Evolutionary conservation across 2,113 vertebrate genomes (phyloP), one percentile per base, ranked within the genome.

Genomic region (Ia io): DNA sequence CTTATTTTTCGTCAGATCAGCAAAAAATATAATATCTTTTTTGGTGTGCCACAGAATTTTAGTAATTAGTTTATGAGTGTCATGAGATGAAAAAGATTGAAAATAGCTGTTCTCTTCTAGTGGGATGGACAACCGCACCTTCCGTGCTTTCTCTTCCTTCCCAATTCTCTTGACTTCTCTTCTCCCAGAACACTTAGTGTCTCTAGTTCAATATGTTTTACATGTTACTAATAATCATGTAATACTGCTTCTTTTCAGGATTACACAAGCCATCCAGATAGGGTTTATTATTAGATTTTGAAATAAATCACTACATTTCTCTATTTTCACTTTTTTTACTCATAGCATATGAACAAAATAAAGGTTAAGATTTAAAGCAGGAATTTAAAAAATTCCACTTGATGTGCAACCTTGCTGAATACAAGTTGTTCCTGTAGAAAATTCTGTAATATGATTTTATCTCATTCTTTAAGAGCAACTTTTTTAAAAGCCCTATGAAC

Each of bases 371-470:
- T 90, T 90, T 71, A 94, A 85, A 83, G 20, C 20, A 67, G 3
- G 0, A 7, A 67, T 82, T 85, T 92, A 28, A 56, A 82, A 95
- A 92, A 89, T 86, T 88, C 10, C 47, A 74, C 51, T 12, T 69
- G 22, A 83, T 77, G 65, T 28, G 13, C 9, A 84, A 94, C 1
- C 8, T 95, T 69, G 40, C 6, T 69, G 49, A 93, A 90, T 42
- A 73, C 8, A 91, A 88, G 11, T 28, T 83, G 14, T 87, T 42
- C 5, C 83, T n/a, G 14, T 30, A 88, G 37, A 86, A 96, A 93
- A 76, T 87, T 53, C 25, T 83, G 59, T 91, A 91, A 44, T 20
- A 56, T 59, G 51, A 74, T 96, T 92, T 93, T 61, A 91, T 89
- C 40, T 94, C 61, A 84, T 76, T 83, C 28, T 84, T 87, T 93